Evolutionary conservation across 2,113 vertebrate species (phyloP).

Genomic region (Microcebus ravelobensis): DNA sequence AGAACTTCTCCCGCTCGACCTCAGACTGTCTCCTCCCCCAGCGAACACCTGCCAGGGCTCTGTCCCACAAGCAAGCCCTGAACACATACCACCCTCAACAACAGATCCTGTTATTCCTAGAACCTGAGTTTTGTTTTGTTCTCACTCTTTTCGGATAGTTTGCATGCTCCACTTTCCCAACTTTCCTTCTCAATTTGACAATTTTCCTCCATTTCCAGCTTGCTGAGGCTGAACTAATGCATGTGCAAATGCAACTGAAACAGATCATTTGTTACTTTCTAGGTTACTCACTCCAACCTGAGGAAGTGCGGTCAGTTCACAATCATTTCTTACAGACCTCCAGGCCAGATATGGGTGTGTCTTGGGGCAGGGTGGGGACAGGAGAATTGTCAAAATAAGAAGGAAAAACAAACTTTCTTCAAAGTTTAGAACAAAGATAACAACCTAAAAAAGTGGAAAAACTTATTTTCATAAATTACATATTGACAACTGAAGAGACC

Average conservation of each 20-base stretch:
- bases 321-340: not conserved
- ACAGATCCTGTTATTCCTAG: not conserved
- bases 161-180: not conserved
- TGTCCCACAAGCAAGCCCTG: not conserved
- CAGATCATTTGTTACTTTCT: not conserved
- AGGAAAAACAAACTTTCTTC: not conserved
- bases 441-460: not conserved
- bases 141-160: not conserved
- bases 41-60: not conserved
- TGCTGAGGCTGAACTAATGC: not conserved
- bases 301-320: not conserved
- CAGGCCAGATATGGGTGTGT: not conserved
- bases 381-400: not conserved
- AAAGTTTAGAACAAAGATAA: not conserved
- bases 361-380: accelerated
- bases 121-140: not conserved
- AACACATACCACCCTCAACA: not conserved
- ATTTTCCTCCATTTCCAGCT: not conserved
- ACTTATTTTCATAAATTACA: not conserved
- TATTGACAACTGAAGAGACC: not conserved
- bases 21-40: not conserved
- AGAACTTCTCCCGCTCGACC: not conserved
- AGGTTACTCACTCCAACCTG: not conserved
- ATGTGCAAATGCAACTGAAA: not conserved
- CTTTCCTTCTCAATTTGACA: not conserved